phyloP scores from a whole-genome alignment of 2,113 vertebrate genomes.

The Cyanistes caeruleus region DNA sequence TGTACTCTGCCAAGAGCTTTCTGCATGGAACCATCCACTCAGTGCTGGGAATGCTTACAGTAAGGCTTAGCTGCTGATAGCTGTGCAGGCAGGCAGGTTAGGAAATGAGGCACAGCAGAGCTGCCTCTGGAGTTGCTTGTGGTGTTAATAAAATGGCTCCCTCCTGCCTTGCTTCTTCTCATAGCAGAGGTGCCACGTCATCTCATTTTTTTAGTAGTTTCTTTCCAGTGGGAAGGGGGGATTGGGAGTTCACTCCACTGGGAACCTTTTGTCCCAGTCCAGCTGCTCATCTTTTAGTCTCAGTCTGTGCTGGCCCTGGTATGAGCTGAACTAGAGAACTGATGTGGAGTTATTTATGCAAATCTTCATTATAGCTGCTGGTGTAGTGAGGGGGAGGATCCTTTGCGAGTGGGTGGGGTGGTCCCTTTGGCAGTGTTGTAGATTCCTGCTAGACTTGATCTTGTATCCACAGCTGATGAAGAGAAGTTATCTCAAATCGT shows the following conservation, averaged over 20 bases:
- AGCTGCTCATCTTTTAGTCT: neutral
- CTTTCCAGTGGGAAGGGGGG: neutral
- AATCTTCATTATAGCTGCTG: slow-evolving; percentile 1
- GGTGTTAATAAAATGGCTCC: neutral
- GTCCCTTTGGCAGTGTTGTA: neutral
- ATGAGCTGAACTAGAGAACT: neutral
- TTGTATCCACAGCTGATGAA: neutral
- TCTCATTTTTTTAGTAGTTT: neutral
- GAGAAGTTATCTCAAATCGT: neutral
- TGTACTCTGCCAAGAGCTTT: neutral
- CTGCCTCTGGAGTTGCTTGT: neutral
- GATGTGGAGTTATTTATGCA: slow-evolving; percentile 14
- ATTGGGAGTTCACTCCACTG: neutral
- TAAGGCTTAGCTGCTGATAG: neutral
- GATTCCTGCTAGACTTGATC: neutral
- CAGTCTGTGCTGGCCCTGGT: neutral
- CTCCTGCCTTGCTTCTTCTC: neutral
- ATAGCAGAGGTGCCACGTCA: neutral
- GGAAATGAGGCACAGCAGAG: neutral
- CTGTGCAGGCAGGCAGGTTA: neutral
- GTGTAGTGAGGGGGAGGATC: neutral
- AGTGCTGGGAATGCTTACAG: neutral
- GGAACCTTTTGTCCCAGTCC: accelerated
- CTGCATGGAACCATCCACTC: neutral
- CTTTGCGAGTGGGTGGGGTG: neutral